Conservation (phyloP, 1,140 invertebrate genomes). For the Rhynchophorus ferrugineus region DNA sequence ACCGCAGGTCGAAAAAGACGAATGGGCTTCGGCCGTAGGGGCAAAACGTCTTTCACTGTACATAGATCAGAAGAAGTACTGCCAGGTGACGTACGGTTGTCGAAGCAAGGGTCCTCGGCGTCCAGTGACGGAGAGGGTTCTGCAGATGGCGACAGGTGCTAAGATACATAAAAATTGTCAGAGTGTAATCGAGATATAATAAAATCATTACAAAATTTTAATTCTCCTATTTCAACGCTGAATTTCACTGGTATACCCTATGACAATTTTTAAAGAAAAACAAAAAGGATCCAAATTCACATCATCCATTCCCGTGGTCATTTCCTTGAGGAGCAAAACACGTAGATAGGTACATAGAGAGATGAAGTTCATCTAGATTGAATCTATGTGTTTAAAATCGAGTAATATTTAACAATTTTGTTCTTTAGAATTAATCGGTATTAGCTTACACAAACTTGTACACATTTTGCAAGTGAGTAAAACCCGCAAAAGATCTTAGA, state of each 20-base stretch:
- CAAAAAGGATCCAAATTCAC: too few relatives aligned
- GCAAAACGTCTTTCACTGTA: slow-evolving; percentile 89
- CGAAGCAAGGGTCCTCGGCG: slow-evolving; percentile 77
- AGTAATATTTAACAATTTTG: not conserved
- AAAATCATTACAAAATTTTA: too few relatives aligned
- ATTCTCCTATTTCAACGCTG: too few relatives aligned
- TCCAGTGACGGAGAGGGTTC: slow-evolving; percentile 88
- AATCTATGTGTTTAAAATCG: not conserved
- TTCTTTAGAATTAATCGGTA: slow-evolving; percentile 3
- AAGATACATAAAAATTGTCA: too few relatives aligned
- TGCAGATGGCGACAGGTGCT: slow-evolving; percentile 69
- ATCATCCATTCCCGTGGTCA: slow-evolving; percentile 6
- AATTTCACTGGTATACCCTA: too few relatives aligned
- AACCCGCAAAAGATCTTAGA: not conserved
- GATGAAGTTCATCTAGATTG: slow-evolving; percentile 19
- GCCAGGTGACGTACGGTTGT: slow-evolving; percentile 72
- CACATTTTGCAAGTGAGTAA: slow-evolving; percentile 6
- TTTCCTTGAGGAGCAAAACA: slow-evolving; percentile 33
- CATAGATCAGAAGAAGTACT: slow-evolving; percentile 92
- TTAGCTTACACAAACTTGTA: slow-evolving; percentile 5
- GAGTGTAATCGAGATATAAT: too few relatives aligned
- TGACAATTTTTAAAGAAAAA: too few relatives aligned
- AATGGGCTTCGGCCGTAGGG: slow-evolving; percentile 90
- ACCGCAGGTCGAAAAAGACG: slow-evolving; percentile 87
- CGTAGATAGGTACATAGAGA: slow-evolving; percentile 39